Evolutionary conservation across 53 echinoderm and acorn worm species (phyloP).

Genomic region (Crossaster papposus): DNA sequence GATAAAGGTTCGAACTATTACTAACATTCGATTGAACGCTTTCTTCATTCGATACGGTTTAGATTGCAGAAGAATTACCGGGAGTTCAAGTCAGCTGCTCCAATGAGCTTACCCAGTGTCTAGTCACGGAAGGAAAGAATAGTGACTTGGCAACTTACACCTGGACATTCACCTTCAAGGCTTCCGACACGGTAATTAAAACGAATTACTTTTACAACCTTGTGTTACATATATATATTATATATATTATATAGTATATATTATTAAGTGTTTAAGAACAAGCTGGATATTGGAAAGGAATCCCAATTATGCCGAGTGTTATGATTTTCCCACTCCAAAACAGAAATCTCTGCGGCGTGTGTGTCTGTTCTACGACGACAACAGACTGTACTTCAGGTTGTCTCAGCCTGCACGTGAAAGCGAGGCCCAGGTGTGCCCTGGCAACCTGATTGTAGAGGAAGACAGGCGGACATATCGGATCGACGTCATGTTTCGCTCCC

Average conservation of each 20-base stretch:
- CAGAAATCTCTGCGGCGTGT: conserved; percentile 80
- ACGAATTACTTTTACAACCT: not conserved
- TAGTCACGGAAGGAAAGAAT: conserved; percentile 28
- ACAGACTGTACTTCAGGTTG: conserved; percentile 74
- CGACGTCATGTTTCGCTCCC: conserved; percentile 67
- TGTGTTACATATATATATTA: not conserved
- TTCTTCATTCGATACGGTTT: not conserved
- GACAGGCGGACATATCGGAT: conserved; percentile 51
- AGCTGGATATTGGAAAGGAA: not conserved
- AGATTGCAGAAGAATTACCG: conserved; percentile 72
- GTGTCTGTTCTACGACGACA: conserved; percentile 83
- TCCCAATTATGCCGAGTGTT: not conserved
- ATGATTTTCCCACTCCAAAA: not conserved
- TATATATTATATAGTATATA: too few species aligned
- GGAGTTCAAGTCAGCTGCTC: conserved; percentile 50
- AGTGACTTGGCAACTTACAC: conserved; percentile 22
- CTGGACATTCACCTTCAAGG: conserved; percentile 53
- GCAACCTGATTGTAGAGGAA: conserved; percentile 51
- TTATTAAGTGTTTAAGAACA: not conserved
- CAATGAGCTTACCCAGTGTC: conserved; percentile 29
- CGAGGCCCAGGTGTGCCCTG: conserved; percentile 78
- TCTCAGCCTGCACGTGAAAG: conserved; percentile 65
- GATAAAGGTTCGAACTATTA: not conserved
- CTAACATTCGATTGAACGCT: not conserved
- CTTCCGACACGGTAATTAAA: not conserved